Conservation (phyloP, 2,888 invertebrate genomes). For the Liopterus haemorrhoidalis region DNA sequence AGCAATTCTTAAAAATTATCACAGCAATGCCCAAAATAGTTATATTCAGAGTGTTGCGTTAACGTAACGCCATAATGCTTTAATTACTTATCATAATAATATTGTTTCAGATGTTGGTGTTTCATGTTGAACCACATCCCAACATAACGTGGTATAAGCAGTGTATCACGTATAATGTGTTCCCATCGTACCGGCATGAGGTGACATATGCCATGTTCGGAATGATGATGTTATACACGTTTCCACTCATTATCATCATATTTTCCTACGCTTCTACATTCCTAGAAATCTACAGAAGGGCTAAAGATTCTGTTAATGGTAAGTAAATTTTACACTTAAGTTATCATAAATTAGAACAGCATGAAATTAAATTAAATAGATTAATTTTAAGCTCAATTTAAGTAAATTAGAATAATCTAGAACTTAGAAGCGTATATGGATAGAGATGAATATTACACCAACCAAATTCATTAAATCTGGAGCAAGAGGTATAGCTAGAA, state of each 20-base stretch:
- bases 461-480: too few relatives aligned
- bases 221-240: slow-evolving; percentile 80
- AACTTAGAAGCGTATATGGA: too few relatives aligned
- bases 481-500: too few relatives aligned
- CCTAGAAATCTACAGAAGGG: slow-evolving; percentile 72
- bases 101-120: slow-evolving; percentile 66
- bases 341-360: slow-evolving; percentile 10
- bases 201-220: slow-evolving; percentile 75
- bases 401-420: too few relatives aligned
- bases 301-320: slow-evolving; percentile 56
- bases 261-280: slow-evolving; percentile 86
- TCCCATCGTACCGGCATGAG: slow-evolving; percentile 66
- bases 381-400: too few relatives aligned
- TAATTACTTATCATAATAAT: too few relatives aligned
- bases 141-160: slow-evolving; percentile 78
- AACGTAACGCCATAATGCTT: too few relatives aligned
- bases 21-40: too few relatives aligned
- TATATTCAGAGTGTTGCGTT: too few relatives aligned
- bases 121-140: slow-evolving; percentile 82
- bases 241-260: slow-evolving; percentile 78
- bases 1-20: too few relatives aligned
- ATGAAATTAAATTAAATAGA: too few relatives aligned
- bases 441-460: too few relatives aligned
- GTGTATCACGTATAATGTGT: slow-evolving; percentile 82
- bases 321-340: slow-evolving; percentile 31